These are phyloP conservation scores for Cantharis nigra DNA, from an alignment of 2,888 invertebrate species.

Conservation along the genomic window DNA sequence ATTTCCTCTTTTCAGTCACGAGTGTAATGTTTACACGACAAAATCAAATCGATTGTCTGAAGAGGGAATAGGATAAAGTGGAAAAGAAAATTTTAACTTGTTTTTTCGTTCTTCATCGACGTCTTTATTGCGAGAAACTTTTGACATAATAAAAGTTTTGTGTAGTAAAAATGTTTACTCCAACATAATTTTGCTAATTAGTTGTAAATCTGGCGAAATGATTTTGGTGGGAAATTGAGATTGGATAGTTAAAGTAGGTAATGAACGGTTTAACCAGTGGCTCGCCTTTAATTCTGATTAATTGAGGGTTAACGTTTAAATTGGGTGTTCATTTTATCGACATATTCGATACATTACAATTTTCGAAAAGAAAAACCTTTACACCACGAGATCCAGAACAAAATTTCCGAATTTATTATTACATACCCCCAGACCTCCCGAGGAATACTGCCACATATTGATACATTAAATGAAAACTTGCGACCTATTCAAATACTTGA, in stretches of 20 bases:
- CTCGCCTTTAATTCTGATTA: not conserved
- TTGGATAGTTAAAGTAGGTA: not conserved
- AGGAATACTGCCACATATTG: too few relatives aligned
- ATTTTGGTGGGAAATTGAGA: not conserved
- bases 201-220: not conserved
- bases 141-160: slow-evolving; percentile 10
- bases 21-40: slow-evolving; percentile 15
- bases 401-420: too few relatives aligned
- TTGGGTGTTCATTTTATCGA: not conserved
- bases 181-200: not conserved
- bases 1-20: slow-evolving; percentile 18
- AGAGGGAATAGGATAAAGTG: not conserved
- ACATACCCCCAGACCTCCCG: too few relatives aligned
- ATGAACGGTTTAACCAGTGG: not conserved
- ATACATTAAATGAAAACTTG: too few relatives aligned
- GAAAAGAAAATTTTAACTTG: slow-evolving; percentile 10
- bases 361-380: not conserved
- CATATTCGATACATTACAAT: not conserved
- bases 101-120: slow-evolving; percentile 10
- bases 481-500: too few relatives aligned
- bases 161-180: not conserved
- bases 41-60: slow-evolving; percentile 18
- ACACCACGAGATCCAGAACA: too few relatives aligned
- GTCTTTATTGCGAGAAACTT: slow-evolving; percentile 11
- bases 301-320: not conserved